These are phyloP conservation scores for Tenthredo mesomela DNA, from an alignment of 2,888 invertebrate species.

Conservation along the genomic window DNA sequence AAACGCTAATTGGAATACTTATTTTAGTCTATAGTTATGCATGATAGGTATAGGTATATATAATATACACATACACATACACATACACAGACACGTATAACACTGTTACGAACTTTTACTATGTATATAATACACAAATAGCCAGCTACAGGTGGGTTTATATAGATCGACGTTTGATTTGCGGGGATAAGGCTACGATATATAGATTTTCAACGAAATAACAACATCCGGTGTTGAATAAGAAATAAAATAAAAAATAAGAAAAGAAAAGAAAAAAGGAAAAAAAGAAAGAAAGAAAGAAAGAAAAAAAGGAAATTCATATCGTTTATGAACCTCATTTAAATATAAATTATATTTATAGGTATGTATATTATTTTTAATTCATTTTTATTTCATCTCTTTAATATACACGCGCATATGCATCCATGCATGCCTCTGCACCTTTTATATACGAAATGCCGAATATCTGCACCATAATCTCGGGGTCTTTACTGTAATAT, in stretches of 20 bases:
- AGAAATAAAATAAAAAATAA: not conserved
- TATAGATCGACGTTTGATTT: not conserved
- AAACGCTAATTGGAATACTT: constrained; percentile 51
- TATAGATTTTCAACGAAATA: not conserved
- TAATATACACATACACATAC: not conserved
- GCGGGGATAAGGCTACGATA: not conserved
- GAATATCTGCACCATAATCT: not conserved
- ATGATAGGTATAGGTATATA: not conserved
- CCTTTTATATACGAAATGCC: not conserved
- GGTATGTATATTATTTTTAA: not conserved
- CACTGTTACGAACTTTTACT: not conserved
- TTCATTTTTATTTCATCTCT: not conserved
- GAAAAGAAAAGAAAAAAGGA: not conserved
- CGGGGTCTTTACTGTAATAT: not conserved
- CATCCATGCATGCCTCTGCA: not conserved
- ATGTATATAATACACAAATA: not conserved
- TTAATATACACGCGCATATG: not conserved
- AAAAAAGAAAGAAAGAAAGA: too few species aligned
- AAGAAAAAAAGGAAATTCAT: too few species aligned
- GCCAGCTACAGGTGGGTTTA: not conserved
- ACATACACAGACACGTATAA: too few species aligned
- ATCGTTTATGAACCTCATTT: too few species aligned
- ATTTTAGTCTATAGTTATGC: constrained; percentile 11
- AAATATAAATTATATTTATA: too few species aligned
- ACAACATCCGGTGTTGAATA: not conserved